phyloP scores from a whole-genome alignment of 1,140 invertebrate species.

The Tetranychus urticae region DNA sequence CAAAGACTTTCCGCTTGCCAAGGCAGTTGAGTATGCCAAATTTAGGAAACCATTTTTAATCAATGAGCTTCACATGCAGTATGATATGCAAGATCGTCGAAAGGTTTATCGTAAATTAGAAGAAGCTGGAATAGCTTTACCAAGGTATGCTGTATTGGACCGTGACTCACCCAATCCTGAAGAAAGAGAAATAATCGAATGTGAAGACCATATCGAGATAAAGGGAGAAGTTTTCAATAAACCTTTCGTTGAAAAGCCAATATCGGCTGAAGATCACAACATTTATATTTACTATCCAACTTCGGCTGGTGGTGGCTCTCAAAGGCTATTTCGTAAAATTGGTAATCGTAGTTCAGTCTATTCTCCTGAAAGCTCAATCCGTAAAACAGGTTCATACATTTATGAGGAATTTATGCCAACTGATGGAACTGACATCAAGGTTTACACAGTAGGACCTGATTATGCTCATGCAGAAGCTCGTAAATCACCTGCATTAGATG shows the following conservation, averaged over 20 bases:
- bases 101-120: constrained; percentile 85
- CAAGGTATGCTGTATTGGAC: constrained; percentile 86
- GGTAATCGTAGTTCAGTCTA: constrained; percentile 94
- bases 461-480: constrained; percentile 97
- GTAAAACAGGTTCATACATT: constrained; percentile 92
- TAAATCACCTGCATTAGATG: constrained; percentile 90
- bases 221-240: constrained; percentile 93
- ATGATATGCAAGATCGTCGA: constrained; percentile 70
- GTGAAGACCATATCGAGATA: constrained; percentile 95
- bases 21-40: constrained; percentile 89
- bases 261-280: constrained; percentile 97
- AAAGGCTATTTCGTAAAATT: constrained; percentile 92
- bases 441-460: constrained; percentile 84
- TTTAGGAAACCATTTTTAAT: constrained; percentile 85
- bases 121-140: constrained; percentile 85
- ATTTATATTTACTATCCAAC: constrained; percentile 99
- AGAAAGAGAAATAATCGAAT: constrained; percentile 77
- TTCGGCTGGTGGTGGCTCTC: constrained; percentile 84
- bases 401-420: constrained; percentile 99
- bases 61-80: constrained; percentile 96
- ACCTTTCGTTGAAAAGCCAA: constrained; percentile 96
- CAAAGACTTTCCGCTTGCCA: constrained; percentile 83
- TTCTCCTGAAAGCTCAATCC: constrained; percentile 77
- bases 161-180: constrained; percentile 72
- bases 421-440: constrained; percentile 81